A percentile compares a stretch with the other conserved stretches of the same genome.
These are phyloP conservation scores for Penaeus monodon DNA, from an alignment of 2,888 invertebrate genomes.

Conservation along the genomic window DNA sequence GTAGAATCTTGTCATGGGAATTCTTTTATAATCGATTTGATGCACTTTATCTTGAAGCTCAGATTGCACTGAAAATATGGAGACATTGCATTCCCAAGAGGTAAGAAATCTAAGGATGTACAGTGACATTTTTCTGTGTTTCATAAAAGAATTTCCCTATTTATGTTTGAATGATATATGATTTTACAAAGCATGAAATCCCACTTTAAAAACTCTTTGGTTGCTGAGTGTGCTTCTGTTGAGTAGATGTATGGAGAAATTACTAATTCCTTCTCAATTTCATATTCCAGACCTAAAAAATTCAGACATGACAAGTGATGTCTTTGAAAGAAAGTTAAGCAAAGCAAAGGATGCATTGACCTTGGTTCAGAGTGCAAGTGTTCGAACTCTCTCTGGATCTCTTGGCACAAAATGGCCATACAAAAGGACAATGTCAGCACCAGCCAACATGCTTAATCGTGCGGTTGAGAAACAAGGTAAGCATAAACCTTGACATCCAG, in stretches of 20 bases:
- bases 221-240: no score
- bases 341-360: conserved; percentile 90
- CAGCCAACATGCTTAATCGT: conserved; percentile 79
- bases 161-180: no score
- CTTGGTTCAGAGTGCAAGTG: conserved; percentile 76
- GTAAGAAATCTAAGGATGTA: conserved; percentile 71
- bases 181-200: no score
- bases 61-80: conserved; percentile 88
- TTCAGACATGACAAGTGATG: conserved; percentile 88
- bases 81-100: conserved; percentile 85
- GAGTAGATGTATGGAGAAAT: no score
- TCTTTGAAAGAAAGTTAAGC: conserved; percentile 86
- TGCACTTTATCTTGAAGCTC: conserved; percentile 94
- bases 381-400: conserved; percentile 68
- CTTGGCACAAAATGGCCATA: conserved; percentile 85
- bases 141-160: background rate
- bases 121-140: background rate
- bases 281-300: conserved; percentile 82
- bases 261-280: no score
- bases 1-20: conserved; percentile 93
- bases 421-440: conserved; percentile 93
- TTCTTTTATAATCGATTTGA: conserved; percentile 98
- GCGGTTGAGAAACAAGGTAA: conserved; percentile 78
- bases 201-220: no score
- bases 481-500: conserved; percentile 74